Conservation (phyloP, 2,888 invertebrate species). For the Acrobasis suavella region DNA sequence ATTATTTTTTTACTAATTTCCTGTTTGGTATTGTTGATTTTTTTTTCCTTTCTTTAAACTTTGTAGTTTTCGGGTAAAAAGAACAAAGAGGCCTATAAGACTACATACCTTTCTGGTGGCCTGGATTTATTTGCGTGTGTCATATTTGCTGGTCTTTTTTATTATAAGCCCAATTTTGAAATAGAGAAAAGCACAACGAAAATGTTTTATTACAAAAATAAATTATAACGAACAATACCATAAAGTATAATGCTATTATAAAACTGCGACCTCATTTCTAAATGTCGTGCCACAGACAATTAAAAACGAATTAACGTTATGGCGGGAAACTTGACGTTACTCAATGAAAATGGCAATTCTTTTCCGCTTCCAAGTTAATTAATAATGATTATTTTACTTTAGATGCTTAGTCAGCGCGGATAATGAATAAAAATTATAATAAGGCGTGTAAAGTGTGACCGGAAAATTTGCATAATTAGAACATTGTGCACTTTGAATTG, state of each 20-base stretch:
- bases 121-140: too few relatives aligned
- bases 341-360: conserved; percentile 28
- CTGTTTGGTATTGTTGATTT: too few relatives aligned
- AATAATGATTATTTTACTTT: neutral
- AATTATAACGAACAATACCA: conserved; percentile 1
- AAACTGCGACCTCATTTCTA: conserved; percentile 18
- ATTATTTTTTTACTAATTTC: too few relatives aligned
- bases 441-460: neutral
- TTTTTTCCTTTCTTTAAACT: too few relatives aligned
- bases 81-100: too few relatives aligned
- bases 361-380: conserved; percentile 24
- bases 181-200: too few relatives aligned
- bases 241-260: conserved; percentile 11
- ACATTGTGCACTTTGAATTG: too few relatives aligned
- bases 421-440: neutral
- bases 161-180: too few relatives aligned
- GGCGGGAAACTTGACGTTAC: conserved; percentile 28
- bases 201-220: neutral
- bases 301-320: conserved; percentile 30
- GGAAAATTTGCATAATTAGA: neutral
- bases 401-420: conserved; percentile 2
- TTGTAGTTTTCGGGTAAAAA: too few relatives aligned
- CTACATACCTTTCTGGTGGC: too few relatives aligned
- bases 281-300: conserved; percentile 25
- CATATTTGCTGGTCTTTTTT: too few relatives aligned